Percentiles rank a stretch among this genome's conserved stretches.
phyloP scores from a whole-genome alignment of 2,888 invertebrate genomes.

The Smittia sp. region DNA sequence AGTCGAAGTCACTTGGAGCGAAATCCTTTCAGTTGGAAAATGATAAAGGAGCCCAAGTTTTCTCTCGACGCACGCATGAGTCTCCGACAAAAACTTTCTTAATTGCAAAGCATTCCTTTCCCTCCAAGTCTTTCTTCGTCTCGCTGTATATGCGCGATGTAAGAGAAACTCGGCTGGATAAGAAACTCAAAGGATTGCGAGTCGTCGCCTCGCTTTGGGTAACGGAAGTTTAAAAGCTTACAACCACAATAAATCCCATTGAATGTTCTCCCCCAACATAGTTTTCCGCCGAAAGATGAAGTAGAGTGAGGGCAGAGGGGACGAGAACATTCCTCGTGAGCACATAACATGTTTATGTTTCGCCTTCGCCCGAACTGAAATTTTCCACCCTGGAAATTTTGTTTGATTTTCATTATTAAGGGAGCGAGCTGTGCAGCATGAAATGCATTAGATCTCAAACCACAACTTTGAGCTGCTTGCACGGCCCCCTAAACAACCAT shows the following conservation, averaged over 20 bases:
- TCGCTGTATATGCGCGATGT: background rate
- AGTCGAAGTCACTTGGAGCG: no score
- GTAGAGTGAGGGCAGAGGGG: background rate
- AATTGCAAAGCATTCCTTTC: constrained; percentile 6
- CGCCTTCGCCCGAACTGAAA: background rate
- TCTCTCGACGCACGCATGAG: background rate
- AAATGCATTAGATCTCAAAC: constrained; percentile 16
- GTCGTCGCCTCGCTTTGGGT: background rate
- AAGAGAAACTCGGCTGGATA: background rate
- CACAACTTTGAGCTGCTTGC: background rate
- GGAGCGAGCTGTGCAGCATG: background rate
- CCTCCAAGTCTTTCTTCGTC: background rate
- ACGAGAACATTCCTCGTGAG: background rate
- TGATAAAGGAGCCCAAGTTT: background rate
- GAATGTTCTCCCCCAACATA: background rate
- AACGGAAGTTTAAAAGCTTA: background rate
- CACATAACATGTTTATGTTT: background rate
- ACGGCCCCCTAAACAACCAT: no score
- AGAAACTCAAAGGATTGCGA: background rate
- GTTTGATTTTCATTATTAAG: background rate
- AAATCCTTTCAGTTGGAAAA: no score
- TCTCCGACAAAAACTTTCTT: background rate
- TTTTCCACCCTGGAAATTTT: background rate
- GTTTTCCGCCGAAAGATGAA: background rate
- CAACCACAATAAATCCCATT: constrained; percentile 20